A percentile compares a stretch with the other conserved stretches of the same genome.
These are phyloP conservation scores for Trichacis sp. DNA, from an alignment of 2,888 invertebrate genomes.

Conservation along the genomic window DNA sequence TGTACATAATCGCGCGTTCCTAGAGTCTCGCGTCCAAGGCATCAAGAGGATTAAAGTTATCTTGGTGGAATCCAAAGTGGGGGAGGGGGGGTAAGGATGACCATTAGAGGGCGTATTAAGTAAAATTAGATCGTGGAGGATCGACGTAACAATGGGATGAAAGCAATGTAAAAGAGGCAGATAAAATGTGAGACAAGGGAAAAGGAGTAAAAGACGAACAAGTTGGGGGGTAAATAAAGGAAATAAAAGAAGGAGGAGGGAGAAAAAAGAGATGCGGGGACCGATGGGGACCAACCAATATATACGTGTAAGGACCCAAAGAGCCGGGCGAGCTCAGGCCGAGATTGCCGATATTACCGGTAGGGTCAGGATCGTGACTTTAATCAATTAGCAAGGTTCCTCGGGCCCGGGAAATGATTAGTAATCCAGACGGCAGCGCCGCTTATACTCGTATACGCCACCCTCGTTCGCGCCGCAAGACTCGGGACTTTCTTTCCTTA, in stretches of 20 bases:
- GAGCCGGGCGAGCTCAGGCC: constrained; percentile 40
- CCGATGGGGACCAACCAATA: constrained; percentile 33
- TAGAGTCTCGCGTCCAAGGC: constrained; percentile 18
- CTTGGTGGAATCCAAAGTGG: constrained; percentile 41
- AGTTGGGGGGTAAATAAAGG: too few species aligned
- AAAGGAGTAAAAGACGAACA: constrained; percentile 25
- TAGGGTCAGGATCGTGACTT: constrained; percentile 66
- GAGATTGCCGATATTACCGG: constrained; percentile 63
- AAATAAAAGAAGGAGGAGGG: too few species aligned
- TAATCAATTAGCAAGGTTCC: constrained; percentile 68
- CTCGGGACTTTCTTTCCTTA: too few species aligned
- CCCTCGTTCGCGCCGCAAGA: constrained; percentile 15
- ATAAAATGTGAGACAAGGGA: constrained; percentile 18
- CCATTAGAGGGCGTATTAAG: constrained; percentile 58
- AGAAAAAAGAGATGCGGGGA: constrained; percentile 21
- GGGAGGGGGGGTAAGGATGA: constrained; percentile 43
- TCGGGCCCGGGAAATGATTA: constrained; percentile 67
- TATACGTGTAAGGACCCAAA: constrained; percentile 24
- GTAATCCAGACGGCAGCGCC: constrained; percentile 57
- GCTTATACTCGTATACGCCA: constrained; percentile 29
- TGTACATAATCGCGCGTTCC: constrained; percentile 22
- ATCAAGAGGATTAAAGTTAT: constrained; percentile 51
- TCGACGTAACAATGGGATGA: constrained; percentile 50
- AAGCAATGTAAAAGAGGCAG: constrained; percentile 37
- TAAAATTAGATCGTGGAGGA: constrained; percentile 55